Conservation (phyloP, 2,113 vertebrate genomes). For the Nothobranchius kuhntae region DNA sequence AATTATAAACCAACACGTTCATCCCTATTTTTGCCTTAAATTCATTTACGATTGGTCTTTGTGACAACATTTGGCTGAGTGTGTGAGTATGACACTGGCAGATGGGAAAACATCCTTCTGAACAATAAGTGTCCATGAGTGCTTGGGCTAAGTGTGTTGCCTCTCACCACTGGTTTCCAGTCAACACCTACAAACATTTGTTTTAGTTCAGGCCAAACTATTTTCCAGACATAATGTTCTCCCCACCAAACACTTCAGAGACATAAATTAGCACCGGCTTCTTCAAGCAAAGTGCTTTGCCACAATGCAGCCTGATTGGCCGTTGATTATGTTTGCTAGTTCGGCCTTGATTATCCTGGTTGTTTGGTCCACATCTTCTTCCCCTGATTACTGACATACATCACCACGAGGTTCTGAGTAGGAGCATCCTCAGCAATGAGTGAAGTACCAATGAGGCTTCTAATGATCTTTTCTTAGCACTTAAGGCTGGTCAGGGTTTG, state of each 20-base stretch:
- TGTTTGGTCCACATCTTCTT: conserved; percentile 40
- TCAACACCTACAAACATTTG: not conserved
- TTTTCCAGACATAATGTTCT: conserved; percentile 2
- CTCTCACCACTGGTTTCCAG: not conserved
- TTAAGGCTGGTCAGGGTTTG: conserved; percentile 39
- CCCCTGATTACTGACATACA: conserved; percentile 46
- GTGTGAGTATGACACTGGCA: not conserved
- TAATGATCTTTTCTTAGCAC: conserved; percentile 50
- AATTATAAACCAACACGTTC: too few species aligned
- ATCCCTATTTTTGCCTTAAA: too few species aligned
- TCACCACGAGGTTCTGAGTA: conserved; percentile 23
- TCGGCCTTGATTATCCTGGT: conserved; percentile 56
- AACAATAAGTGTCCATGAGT: too few species aligned
- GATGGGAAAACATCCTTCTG: not conserved
- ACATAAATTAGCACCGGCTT: conserved; percentile 26
- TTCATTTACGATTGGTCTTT: too few species aligned
- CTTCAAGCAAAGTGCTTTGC: conserved; percentile 31
- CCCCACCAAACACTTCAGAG: conserved; percentile 12
- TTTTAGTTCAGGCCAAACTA: not conserved
- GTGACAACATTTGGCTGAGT: too few species aligned
- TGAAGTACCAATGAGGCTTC: conserved; percentile 47
- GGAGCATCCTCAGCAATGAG: conserved; percentile 23
- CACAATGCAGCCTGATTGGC: conserved; percentile 64
- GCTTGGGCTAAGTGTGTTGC: not conserved
- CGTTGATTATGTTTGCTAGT: conserved; percentile 66